A percentile compares a stretch with the other conserved stretches of the same genome.
Evolutionary conservation across 2,113 vertebrate species (phyloP).

Genomic region (Ardeotis arabs): DNA sequence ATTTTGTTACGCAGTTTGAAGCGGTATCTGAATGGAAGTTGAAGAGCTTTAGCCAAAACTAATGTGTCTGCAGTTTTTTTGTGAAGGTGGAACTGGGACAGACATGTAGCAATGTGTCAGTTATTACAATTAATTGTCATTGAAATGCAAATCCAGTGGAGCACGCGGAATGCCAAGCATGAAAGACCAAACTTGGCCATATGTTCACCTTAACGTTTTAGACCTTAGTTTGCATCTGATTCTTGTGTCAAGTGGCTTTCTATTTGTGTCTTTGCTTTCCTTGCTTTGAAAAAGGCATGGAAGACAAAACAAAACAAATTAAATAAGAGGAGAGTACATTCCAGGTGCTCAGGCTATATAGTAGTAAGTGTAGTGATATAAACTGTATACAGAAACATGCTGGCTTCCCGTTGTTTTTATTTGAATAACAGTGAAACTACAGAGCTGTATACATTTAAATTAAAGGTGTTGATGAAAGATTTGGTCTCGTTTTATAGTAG

Average conservation of each 20-base stretch:
- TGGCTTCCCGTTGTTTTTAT: slow-evolving; percentile 51
- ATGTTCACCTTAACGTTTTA: neutral
- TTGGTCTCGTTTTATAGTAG: slow-evolving; percentile 56
- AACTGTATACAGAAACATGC: slow-evolving; percentile 26
- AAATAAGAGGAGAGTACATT: neutral
- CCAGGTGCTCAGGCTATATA: neutral
- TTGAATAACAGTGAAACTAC: slow-evolving; percentile 67
- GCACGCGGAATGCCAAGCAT: neutral
- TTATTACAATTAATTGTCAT: neutral
- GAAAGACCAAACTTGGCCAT: neutral
- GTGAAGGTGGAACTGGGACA: neutral
- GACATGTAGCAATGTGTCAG: neutral
- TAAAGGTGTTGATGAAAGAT: slow-evolving; percentile 71
- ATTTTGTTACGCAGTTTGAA: neutral
- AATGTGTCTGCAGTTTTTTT: neutral
- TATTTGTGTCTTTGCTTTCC: neutral
- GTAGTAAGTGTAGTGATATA: slow-evolving; percentile 56
- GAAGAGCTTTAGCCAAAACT: neutral
- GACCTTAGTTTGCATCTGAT: neutral
- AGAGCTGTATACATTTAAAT: slow-evolving; percentile 63
- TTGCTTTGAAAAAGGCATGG: neutral
- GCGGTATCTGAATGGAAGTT: neutral
- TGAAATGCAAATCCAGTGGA: neutral
- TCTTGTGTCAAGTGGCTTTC: neutral
- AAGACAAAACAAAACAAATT: neutral